Evolutionary conservation across 2,888 invertebrate species (phyloP).

Genomic region (Teleiodes luculella): DNA sequence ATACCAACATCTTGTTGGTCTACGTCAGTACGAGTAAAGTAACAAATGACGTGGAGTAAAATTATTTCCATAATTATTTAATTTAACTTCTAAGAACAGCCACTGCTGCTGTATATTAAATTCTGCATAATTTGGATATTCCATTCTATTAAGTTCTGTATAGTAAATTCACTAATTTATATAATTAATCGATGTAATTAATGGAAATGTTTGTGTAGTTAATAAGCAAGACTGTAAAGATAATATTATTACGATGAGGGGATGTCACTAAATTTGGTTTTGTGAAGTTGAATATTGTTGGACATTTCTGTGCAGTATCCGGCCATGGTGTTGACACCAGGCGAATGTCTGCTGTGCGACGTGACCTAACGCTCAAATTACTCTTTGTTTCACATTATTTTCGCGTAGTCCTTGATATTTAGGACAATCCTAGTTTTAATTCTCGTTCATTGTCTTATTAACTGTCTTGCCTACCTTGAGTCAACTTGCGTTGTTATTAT

Average conservation of each 20-base stretch:
- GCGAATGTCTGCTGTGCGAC: slow-evolving; percentile 32
- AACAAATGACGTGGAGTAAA: no score
- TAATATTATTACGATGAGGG: background rate
- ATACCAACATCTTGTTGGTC: background rate
- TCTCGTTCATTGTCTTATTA: slow-evolving; percentile 16
- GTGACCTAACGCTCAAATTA: slow-evolving; percentile 55
- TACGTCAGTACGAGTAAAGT: no score
- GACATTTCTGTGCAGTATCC: slow-evolving; percentile 40
- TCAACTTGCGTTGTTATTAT: background rate
- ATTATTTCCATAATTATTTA: no score
- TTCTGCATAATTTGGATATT: no score
- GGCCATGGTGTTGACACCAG: slow-evolving; percentile 53
- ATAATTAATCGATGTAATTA: no score
- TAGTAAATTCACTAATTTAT: no score
- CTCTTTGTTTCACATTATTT: slow-evolving; percentile 47
- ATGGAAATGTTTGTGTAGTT: no score
- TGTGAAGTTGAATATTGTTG: slow-evolving; percentile 26
- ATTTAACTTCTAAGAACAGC: no score
- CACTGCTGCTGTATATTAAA: no score
- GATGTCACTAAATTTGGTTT: background rate
- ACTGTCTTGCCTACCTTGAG: slow-evolving; percentile 8
- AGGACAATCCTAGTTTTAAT: slow-evolving; percentile 35
- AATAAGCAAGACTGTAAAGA: no score
- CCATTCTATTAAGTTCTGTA: no score
- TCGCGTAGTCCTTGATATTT: slow-evolving; percentile 49